Evolutionary conservation across 2,888 invertebrate species (phyloP).

Genomic region (Polylopha cassiicola): DNA sequence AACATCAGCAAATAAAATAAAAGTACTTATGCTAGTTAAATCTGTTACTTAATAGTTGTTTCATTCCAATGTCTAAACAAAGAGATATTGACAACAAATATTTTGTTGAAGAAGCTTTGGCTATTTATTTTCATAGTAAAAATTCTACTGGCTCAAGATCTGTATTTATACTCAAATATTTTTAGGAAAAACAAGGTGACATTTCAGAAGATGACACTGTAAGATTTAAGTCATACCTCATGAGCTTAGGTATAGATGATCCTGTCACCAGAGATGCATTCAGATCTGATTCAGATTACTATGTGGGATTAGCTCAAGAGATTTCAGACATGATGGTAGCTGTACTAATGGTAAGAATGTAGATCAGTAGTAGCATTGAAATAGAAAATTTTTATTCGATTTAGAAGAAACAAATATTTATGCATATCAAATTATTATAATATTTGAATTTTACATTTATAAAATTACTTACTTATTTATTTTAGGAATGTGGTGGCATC

Average conservation of each 20-base stretch:
- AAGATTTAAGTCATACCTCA: slow-evolving; percentile 95
- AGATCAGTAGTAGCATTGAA: background rate
- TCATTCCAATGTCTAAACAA: too few species aligned
- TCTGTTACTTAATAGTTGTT: too few species aligned
- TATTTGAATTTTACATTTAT: too few species aligned
- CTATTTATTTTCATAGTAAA: too few species aligned
- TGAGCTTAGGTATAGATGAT: slow-evolving; percentile 98
- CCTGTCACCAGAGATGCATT: slow-evolving; percentile 96
- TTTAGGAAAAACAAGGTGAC: slow-evolving; percentile 92
- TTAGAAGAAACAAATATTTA: too few species aligned
- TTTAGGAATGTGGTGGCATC: slow-evolving; percentile 93
- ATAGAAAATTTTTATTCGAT: background rate
- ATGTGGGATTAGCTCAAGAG: slow-evolving; percentile 89
- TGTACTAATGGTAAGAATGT: slow-evolving; percentile 82
- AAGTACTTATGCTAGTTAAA: too few species aligned
- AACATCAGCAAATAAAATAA: too few species aligned
- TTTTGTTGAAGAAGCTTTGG: too few species aligned
- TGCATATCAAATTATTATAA: too few species aligned
- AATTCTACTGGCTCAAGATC: background rate
- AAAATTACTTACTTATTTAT: too few species aligned
- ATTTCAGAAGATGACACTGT: slow-evolving; percentile 98
- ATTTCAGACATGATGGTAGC: slow-evolving; percentile 88
- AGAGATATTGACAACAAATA: too few species aligned
- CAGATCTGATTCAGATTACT: slow-evolving; percentile 90
- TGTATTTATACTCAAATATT: slow-evolving; percentile 15